Base-by-base conservation (phyloP, 1,140 invertebrate genomes). In the Doryteuthis pealeii region DNA sequence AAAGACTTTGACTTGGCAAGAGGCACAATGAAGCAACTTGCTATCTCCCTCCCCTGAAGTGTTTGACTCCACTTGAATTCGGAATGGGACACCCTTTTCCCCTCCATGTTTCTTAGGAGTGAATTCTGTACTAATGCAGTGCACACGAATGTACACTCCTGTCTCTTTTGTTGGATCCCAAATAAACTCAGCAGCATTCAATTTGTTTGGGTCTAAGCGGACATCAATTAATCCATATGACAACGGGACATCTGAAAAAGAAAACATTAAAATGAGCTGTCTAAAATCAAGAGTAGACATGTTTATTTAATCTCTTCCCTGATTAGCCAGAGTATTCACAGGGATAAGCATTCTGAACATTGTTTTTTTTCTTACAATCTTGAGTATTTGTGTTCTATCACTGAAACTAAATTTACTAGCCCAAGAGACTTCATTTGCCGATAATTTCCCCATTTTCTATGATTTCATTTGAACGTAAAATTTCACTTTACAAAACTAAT, bases 121-220 rank as follows among this genome's bases (percentile, higher is more conserved):
- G 86, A 99, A 99, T 89, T 98, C 97, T 3, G 97, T 98, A 76
- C 95, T 97, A 75, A 98, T 98, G 86, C 96, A 98, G 88, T 99
- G 96, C 2, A 98, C 82, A 28, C 81, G 81, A 1, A 88, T 79
- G 73, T 85, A 88, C 87, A 96, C 93, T 31, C 96, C 96, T 77
- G 96, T 94, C 90, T 98, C 96, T 85, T 98, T 98, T 1, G 94
- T 94, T 0, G 96, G 96, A 89, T 98, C 96, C 96, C 96, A 99
- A 77, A 93, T 92, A 80, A 98, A 95, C 83, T 96, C 94, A 28
- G 95, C 91, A 14, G 92, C 91, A 88, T 98, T 98, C 40, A 95
- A 89, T n/a, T 90, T 88, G 71, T 89, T 90, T 5, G 90, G 89
- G 72, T 94, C 93, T 86, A 96, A 93, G 33, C 90, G 87, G 15